Percentiles rank a stretch among this genome's conserved stretches.
These are phyloP conservation scores for Falcaria lacertinaria DNA, from an alignment of 2,888 invertebrate genomes.

Conservation along the genomic window DNA sequence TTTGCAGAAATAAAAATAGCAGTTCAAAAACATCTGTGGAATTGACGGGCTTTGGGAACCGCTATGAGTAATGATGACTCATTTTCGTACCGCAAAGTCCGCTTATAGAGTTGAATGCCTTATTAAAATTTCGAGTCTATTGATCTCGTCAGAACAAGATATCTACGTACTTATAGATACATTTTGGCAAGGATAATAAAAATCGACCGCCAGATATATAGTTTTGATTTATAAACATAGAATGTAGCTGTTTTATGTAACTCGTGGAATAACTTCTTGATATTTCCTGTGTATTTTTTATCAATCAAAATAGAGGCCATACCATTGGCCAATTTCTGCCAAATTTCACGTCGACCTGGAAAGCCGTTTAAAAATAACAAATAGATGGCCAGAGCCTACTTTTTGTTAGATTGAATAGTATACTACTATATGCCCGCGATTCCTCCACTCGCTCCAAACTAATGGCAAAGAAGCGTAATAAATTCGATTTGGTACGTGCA, in stretches of 20 bases:
- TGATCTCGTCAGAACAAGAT: background rate
- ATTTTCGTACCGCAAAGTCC: background rate
- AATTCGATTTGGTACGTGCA: constrained; percentile 18
- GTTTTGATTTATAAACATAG: too few relatives aligned
- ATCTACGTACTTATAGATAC: background rate
- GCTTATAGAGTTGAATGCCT: background rate
- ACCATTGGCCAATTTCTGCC: too few relatives aligned
- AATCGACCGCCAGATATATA: too few relatives aligned
- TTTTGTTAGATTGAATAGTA: too few relatives aligned
- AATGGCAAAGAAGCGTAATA: background rate
- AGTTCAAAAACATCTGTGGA: background rate
- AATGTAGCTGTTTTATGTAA: too few relatives aligned
- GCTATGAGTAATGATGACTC: constrained; percentile 3
- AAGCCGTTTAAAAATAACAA: too few relatives aligned
- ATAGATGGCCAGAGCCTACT: too few relatives aligned
- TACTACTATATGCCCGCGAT: too few relatives aligned
- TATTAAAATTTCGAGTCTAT: background rate
- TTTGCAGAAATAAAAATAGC: background rate
- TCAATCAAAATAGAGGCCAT: too few relatives aligned
- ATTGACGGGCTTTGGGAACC: background rate
- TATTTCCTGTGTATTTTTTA: too few relatives aligned
- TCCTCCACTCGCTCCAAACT: background rate
- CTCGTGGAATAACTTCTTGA: too few relatives aligned
- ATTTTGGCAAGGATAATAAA: background rate
- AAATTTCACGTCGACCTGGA: too few relatives aligned